These are phyloP conservation scores for Melanotaenia boesemani DNA, from an alignment of 2,797 vertebrate genomes.

Conservation along the genomic window DNA sequence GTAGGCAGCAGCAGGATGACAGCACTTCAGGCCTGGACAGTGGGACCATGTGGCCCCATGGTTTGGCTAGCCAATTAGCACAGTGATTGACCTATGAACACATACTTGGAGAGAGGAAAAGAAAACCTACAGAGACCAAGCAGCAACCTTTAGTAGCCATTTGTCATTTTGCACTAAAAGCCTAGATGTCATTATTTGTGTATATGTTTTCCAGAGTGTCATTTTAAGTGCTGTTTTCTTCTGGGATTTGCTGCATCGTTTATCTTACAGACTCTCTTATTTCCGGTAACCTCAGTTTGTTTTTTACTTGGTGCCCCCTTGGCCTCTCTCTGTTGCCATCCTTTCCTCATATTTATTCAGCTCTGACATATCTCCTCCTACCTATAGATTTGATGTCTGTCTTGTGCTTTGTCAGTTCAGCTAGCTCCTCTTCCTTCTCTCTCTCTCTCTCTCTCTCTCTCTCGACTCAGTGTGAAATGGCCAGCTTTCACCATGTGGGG, in stretches of 20 bases:
- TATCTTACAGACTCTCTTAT: conserved; percentile 57
- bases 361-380: conserved; percentile 65
- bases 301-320: conserved; percentile 41
- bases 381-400: conserved; percentile 71
- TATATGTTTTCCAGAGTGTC: conserved; percentile 43
- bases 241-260: conserved; percentile 57
- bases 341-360: conserved; percentile 57
- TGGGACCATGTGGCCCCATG: conserved; percentile 52
- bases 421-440: conserved; percentile 16
- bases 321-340: conserved; percentile 45
- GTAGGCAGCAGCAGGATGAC: conserved; percentile 62
- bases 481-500: conserved; percentile 65
- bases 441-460: not conserved
- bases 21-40: conserved; percentile 65
- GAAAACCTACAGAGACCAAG: conserved; percentile 46
- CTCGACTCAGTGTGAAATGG: conserved; percentile 45
- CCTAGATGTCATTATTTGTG: conserved; percentile 41
- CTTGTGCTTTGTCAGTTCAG: conserved; percentile 44
- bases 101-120: conserved; percentile 1
- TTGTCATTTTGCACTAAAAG: conserved; percentile 80
- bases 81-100: conserved; percentile 65
- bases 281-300: conserved; percentile 36
- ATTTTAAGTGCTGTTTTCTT: conserved; percentile 47
- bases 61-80: conserved; percentile 79
- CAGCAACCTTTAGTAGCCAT: conserved; percentile 64